Conservation (phyloP, 2,888 invertebrate species). For the Phalangium opilio region DNA sequence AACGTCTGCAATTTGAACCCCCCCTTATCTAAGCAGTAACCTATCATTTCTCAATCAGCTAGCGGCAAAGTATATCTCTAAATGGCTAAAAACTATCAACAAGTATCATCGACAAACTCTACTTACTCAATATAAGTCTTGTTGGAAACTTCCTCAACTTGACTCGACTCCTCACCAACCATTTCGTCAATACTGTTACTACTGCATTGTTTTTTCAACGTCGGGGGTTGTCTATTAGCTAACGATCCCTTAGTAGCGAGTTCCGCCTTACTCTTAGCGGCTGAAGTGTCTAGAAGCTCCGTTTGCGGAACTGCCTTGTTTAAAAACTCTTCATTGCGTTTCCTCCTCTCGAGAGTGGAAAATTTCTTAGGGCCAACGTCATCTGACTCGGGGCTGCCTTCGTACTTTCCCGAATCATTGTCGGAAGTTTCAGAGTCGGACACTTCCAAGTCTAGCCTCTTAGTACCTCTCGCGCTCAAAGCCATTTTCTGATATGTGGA, state of each 20-base stretch:
- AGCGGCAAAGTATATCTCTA: too few relatives aligned
- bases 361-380: slow-evolving; percentile 49
- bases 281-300: slow-evolving; percentile 70
- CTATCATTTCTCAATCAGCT: too few relatives aligned
- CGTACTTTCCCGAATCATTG: slow-evolving; percentile 45
- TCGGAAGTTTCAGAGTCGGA: slow-evolving; percentile 77
- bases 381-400: slow-evolving; percentile 18
- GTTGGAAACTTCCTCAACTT: too few relatives aligned
- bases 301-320: slow-evolving; percentile 46
- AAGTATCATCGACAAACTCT: too few relatives aligned
- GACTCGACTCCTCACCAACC: slow-evolving; percentile 30
- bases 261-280: slow-evolving; percentile 68
- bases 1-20: too few relatives aligned
- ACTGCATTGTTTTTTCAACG: slow-evolving; percentile 24
- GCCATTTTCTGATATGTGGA: too few relatives aligned
- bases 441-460: slow-evolving; percentile 50
- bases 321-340: slow-evolving; percentile 10
- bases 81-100: too few relatives aligned
- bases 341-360: slow-evolving; percentile 53
- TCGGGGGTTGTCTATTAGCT: slow-evolving; percentile 44
- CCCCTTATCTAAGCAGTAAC: too few relatives aligned
- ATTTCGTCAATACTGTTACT: slow-evolving; percentile 13
- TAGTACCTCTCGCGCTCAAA: background rate
- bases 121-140: too few relatives aligned
- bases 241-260: slow-evolving; percentile 54